phyloP scores from a whole-genome alignment of 2,888 invertebrate species.

The Pecten maximus region DNA sequence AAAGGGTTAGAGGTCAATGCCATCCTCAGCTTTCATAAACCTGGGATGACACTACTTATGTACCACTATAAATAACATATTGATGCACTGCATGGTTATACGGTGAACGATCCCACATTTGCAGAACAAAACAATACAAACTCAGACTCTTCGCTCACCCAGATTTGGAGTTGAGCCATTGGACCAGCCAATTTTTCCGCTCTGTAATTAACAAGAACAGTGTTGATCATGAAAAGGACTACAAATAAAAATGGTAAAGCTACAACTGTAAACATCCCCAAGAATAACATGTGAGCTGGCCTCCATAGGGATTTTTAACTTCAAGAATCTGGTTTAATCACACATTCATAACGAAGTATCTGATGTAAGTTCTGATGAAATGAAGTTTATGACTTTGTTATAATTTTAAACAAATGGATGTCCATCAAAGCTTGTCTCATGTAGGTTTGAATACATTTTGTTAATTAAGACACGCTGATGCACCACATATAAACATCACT shows the following conservation, averaged over 20 bases:
- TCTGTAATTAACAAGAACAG: slow-evolving; percentile 15
- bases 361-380: neutral
- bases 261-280: neutral
- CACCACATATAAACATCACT: too few species aligned
- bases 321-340: neutral
- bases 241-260: neutral
- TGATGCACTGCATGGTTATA: slow-evolving; percentile 32
- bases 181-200: slow-evolving; percentile 18
- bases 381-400: neutral
- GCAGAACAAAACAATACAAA: slow-evolving; percentile 7
- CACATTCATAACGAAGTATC: neutral
- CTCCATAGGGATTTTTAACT: neutral
- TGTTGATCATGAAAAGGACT: neutral
- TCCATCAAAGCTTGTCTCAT: too few species aligned
- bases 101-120: slow-evolving; percentile 30
- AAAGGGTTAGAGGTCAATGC: slow-evolving; percentile 28
- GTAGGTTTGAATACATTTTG: too few species aligned
- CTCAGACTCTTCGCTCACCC: neutral
- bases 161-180: slow-evolving; percentile 10
- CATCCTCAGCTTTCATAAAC: slow-evolving; percentile 10
- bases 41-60: neutral
- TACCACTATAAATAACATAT: slow-evolving; percentile 26
- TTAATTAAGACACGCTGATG: too few species aligned
- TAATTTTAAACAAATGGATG: too few species aligned
- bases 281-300: too few species aligned